phyloP scores from a whole-genome alignment of 1,140 invertebrate genomes.

The Drosophila equinoxialis region DNA sequence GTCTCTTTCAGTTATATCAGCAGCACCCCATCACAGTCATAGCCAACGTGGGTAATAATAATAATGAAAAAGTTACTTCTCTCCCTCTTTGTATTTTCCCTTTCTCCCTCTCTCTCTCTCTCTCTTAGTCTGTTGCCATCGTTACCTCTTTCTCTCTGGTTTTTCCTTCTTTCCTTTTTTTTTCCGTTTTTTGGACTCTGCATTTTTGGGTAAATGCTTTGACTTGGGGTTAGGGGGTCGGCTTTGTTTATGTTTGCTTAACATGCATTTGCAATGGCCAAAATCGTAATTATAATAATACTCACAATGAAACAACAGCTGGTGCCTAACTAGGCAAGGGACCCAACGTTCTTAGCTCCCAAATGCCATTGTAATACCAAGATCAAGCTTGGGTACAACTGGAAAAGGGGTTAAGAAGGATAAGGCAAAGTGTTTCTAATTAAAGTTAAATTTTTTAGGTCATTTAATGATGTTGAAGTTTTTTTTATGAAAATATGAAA shows the following conservation, averaged over 20 bases:
- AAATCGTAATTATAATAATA: constrained; percentile 18
- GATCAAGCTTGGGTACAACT: background rate
- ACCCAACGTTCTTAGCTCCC: background rate
- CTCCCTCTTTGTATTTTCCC: background rate
- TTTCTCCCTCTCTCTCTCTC: background rate
- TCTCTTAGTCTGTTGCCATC: background rate
- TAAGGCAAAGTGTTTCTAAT: background rate
- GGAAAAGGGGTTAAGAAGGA: background rate
- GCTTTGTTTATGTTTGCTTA: constrained; percentile 25
- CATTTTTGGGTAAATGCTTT: constrained; percentile 13
- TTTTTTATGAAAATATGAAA: background rate
- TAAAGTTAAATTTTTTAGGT: background rate
- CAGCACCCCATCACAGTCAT: constrained; percentile 40
- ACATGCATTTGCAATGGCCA: constrained; percentile 24
- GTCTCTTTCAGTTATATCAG: constrained; percentile 28
- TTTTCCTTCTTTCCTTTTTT: background rate
- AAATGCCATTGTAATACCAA: background rate
- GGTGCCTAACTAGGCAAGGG: background rate
- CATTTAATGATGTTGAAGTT: background rate
- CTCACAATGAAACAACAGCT: constrained; percentile 10
- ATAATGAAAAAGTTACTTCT: constrained; percentile 54
- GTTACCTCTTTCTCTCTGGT: background rate
- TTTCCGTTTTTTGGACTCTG: background rate
- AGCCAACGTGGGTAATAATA: constrained; percentile 46
- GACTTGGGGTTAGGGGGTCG: constrained; percentile 18